These are phyloP conservation scores for Triops longicaudatus DNA, from an alignment of 1,140 invertebrate species.

Conservation along the genomic window DNA sequence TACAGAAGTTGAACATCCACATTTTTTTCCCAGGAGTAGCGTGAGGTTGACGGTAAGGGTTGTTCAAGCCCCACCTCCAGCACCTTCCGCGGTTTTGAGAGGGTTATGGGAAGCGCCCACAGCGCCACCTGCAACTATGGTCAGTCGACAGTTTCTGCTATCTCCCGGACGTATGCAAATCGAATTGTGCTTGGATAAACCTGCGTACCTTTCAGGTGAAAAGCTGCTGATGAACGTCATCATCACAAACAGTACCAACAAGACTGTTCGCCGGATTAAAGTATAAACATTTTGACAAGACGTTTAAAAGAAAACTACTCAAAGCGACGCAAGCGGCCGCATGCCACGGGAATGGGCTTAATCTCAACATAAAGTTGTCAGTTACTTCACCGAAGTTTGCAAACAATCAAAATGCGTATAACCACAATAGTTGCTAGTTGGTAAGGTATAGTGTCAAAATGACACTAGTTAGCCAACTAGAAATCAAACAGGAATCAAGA, in stretches of 20 bases:
- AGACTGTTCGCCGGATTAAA: constrained; percentile 28
- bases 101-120: constrained; percentile 23
- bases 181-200: constrained; percentile 27
- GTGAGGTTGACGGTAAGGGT: constrained; percentile 24
- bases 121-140: constrained; percentile 25
- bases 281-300: too few relatives aligned
- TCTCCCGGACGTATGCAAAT: constrained; percentile 27
- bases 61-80: constrained; percentile 24
- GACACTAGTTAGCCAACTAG: too few relatives aligned
- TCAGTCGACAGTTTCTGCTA: constrained; percentile 25
- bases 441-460: too few relatives aligned
- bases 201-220: constrained; percentile 23
- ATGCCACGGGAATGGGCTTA: too few relatives aligned
- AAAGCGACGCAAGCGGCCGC: too few relatives aligned
- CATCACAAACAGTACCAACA: constrained; percentile 28
- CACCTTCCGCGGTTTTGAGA: constrained; percentile 18
- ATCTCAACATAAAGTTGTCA: too few relatives aligned
- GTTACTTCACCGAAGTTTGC: too few relatives aligned
- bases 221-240: constrained; percentile 27
- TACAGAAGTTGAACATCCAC: too few relatives aligned
- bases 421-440: too few relatives aligned
- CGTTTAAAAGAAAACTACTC: too few relatives aligned
- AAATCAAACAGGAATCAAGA: too few relatives aligned
- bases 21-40: constrained; percentile 22
- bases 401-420: too few relatives aligned